phyloP scores from a whole-genome alignment of 2,113 vertebrate genomes.

The Origma solitaria region DNA sequence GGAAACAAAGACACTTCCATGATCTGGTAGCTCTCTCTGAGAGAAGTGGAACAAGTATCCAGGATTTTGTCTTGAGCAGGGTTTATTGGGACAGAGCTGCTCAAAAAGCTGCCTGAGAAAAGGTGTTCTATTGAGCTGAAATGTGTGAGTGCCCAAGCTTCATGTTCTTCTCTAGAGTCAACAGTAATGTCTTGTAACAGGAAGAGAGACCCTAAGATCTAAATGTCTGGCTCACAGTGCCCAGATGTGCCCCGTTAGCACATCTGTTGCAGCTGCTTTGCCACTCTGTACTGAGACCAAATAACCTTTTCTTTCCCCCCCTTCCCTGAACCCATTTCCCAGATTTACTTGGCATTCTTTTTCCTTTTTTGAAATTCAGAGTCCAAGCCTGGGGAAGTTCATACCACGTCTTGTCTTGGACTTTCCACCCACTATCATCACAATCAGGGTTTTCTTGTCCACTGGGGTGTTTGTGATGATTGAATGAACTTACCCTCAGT shows the following conservation, averaged over 20 bases:
- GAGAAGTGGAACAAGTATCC: background rate
- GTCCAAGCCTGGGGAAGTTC: background rate
- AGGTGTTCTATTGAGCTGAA: background rate
- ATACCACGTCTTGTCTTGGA: background rate
- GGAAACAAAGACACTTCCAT: background rate
- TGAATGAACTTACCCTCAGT: background rate
- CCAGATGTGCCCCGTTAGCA: background rate
- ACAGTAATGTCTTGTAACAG: fast-evolving
- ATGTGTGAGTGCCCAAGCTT: background rate
- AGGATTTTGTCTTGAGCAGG: background rate
- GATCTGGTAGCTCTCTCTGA: background rate
- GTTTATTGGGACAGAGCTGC: background rate
- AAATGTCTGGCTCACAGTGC: background rate
- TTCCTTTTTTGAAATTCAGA: background rate
- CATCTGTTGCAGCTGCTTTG: background rate
- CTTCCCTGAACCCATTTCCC: background rate
- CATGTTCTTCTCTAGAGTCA: background rate
- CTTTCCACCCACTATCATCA: background rate
- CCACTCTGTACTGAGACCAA: background rate
- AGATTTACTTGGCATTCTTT: background rate
- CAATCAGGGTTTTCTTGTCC: background rate
- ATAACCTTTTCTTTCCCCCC: background rate
- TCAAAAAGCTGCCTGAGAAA: background rate
- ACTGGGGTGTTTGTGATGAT: background rate
- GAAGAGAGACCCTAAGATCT: background rate